A percentile compares a stretch with the other conserved stretches of the same genome.
Conservation (phyloP, 2,888 invertebrate species). For the Eupithecia dodoneata region DNA sequence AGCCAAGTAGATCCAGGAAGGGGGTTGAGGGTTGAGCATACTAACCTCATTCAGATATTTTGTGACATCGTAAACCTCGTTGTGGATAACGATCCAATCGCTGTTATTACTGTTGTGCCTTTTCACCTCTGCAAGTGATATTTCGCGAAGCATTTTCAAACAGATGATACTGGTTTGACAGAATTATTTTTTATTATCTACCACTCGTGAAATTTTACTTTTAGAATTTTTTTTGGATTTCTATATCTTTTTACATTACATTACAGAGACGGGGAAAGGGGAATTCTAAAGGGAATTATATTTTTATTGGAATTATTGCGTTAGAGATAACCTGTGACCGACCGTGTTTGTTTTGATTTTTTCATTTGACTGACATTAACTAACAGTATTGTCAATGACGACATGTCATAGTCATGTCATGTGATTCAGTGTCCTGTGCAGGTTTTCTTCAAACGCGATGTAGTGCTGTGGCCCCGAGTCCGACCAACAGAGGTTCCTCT, state of each 20-base stretch:
- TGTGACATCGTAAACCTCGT: slow-evolving; percentile 92
- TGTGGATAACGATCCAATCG: slow-evolving; percentile 90
- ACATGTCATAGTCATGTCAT: too few species aligned
- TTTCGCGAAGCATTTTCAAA: slow-evolving; percentile 68
- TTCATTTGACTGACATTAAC: background rate
- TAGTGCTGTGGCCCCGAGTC: too few species aligned
- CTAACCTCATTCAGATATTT: slow-evolving; percentile 89
- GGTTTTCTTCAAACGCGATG: too few species aligned
- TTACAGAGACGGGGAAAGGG: background rate
- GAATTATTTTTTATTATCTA: background rate
- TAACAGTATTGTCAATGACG: too few species aligned
- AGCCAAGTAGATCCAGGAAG: too few species aligned
- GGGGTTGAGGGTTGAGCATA: background rate
- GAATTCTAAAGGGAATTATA: background rate
- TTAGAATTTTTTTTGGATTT: background rate
- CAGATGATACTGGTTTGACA: background rate
- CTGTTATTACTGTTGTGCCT: slow-evolving; percentile 79
- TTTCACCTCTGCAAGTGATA: slow-evolving; percentile 86
- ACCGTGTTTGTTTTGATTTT: slow-evolving; percentile 5
- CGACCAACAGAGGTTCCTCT: too few species aligned
- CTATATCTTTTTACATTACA: background rate
- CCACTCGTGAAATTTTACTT: background rate
- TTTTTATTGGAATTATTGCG: background rate
- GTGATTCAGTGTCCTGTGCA: too few species aligned
- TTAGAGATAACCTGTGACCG: too few species aligned